Evolutionary conservation across 2,797 vertebrate species (phyloP), one percentile per base, ranked within the genome.

Genomic region (Sciurus vulgaris): DNA sequence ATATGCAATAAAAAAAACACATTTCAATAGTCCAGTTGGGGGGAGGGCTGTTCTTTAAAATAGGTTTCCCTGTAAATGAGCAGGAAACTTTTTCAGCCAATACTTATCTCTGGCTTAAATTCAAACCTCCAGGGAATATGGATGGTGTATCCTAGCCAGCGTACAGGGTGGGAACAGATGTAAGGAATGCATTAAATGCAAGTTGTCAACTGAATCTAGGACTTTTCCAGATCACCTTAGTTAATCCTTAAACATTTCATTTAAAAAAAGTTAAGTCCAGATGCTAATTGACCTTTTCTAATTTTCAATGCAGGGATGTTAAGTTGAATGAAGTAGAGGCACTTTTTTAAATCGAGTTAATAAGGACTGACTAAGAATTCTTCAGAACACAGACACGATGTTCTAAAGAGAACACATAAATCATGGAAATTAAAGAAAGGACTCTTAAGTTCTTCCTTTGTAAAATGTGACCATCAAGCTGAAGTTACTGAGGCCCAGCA

Each of bases 1-100:
- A 70, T n/a, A 77, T 63, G 47, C 84, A 93, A 90, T 81, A 93
- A 96, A 86, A n/a, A 61, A 81, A 91, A 79, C 67, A 84, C 30
- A 93, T 81, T 97, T 94, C 67, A 63, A 54, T 35, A 86, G 59
- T 81, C 67, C 77, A 26, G 33, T 67, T 17, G 35, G 41, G 24
- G 51, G 33, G 47, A 61, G 1, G 3, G 28, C 22, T 67, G 6
- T 13, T 73, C 59, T 91, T 49, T 61, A 26, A n/a, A 85, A 92
- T 77, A 79, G 14, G 38, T 73, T 84, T 86, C 63, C n/a, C 24
- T 56, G 9, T 59, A 86, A 85, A 88, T 24, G 11, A 96, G 49
- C 61, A 41, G 41, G 28, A 38, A 72, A 91, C 7, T 24, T 89
- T n/a, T 93, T 70, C 5, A 90, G 10, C 13, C 28, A 72, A 38